These are phyloP conservation scores for Drosophila phalerata DNA, from an alignment of 2,888 invertebrate genomes.

Conservation along the genomic window DNA sequence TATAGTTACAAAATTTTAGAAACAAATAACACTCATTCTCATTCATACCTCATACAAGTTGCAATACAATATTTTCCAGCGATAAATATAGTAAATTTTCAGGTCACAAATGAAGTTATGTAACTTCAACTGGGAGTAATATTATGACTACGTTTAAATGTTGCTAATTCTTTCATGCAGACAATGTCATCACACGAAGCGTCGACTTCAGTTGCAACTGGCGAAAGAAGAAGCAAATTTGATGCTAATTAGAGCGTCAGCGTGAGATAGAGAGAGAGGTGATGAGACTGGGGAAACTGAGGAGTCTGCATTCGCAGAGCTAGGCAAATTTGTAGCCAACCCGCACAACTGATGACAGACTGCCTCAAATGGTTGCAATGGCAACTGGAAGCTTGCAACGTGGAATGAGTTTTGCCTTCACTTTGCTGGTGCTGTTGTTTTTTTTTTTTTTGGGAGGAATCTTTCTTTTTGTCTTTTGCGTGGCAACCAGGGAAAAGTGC, in stretches of 20 bases:
- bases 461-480: conserved; percentile 17
- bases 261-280: conserved; percentile 3
- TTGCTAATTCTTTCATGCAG: conserved; percentile 64
- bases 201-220: conserved; percentile 26
- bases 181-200: conserved; percentile 65
- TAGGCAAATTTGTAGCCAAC: conserved; percentile 57
- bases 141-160: conserved; percentile 53
- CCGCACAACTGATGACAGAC: conserved; percentile 54
- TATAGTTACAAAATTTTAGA: no score
- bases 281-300: conserved; percentile 3
- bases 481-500: conserved; percentile 51
- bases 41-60: no score
- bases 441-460: conserved; percentile 1
- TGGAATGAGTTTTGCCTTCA: neutral
- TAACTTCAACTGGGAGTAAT: neutral
- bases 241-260: conserved; percentile 64
- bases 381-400: conserved; percentile 25
- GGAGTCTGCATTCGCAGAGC: conserved; percentile 42
- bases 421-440: conserved; percentile 6
- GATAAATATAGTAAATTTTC: no score
- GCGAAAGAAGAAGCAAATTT: conserved; percentile 40
- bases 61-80: no score
- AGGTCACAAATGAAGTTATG: neutral
- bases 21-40: no score
- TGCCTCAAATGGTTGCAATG: conserved; percentile 34